Percentiles rank a stretch among this genome's conserved stretches.
Evolutionary conservation across 2,797 vertebrate species (phyloP).

Genomic region (Lutjanus campechanus): DNA sequence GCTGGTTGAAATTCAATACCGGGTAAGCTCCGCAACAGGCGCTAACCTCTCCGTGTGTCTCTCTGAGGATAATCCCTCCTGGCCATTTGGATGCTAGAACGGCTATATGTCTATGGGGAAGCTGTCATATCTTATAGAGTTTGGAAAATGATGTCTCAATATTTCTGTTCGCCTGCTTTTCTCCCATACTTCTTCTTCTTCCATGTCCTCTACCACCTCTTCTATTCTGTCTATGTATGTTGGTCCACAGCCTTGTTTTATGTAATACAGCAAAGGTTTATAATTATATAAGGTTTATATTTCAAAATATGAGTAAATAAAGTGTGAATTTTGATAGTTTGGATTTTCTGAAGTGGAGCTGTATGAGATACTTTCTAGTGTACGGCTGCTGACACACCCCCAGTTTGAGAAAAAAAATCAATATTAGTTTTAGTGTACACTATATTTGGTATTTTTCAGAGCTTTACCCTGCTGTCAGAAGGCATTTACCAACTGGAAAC

Average conservation of each 20-base stretch:
- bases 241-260: background rate
- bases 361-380: too few species aligned
- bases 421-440: too few species aligned
- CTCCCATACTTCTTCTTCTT: background rate
- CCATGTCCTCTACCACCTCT: background rate
- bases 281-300: too few species aligned
- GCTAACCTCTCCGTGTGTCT: constrained; percentile 54
- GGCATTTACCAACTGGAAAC: too few species aligned
- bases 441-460: too few species aligned
- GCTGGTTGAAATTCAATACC: constrained; percentile 69
- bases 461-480: too few species aligned
- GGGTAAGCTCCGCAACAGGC: constrained; percentile 48
- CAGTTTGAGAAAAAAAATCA: too few species aligned
- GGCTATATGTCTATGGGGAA: constrained; percentile 30
- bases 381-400: too few species aligned
- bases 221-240: background rate
- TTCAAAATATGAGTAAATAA: too few species aligned
- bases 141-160: constrained; percentile 55
- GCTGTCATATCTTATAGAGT: constrained; percentile 50
- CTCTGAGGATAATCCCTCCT: constrained; percentile 58
- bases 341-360: too few species aligned
- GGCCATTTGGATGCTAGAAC: constrained; percentile 51
- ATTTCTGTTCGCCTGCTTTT: constrained; percentile 8
- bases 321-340: too few species aligned
- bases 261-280: background rate